Evolutionary conservation across 1,140 invertebrate genomes (phyloP).

Genomic region (Mycetomoellerius zeteki): DNA sequence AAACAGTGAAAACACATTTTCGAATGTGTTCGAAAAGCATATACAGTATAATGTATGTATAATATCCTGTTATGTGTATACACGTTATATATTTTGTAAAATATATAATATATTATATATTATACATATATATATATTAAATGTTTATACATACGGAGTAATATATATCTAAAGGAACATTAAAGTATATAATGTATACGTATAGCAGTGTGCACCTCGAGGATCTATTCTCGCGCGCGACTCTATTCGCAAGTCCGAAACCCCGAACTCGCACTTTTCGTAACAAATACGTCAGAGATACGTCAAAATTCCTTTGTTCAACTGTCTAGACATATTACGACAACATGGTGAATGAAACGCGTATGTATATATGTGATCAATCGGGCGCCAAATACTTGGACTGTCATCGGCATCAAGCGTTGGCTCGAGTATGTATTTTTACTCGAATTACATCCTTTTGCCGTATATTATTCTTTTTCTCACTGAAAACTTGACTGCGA

Average conservation of each 20-base stretch:
- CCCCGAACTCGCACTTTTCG: background rate
- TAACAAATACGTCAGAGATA: background rate
- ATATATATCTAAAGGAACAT: background rate
- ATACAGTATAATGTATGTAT: background rate
- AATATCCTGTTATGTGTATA: background rate
- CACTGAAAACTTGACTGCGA: background rate
- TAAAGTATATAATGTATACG: conserved; percentile 1
- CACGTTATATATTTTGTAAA: background rate
- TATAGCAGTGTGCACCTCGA: background rate
- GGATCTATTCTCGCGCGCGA: background rate
- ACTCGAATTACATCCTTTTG: background rate
- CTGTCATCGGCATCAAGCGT: conserved; percentile 2
- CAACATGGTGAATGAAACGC: conserved; percentile 45
- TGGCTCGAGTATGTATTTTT: background rate
- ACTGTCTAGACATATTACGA: conserved; percentile 5
- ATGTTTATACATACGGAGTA: background rate
- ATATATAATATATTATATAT: background rate
- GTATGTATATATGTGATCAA: background rate
- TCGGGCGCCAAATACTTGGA: background rate
- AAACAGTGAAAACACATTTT: background rate
- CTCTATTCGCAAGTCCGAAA: background rate
- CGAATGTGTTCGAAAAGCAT: background rate
- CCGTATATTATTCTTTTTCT: background rate
- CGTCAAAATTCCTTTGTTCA: background rate
- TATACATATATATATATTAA: conserved; percentile 7